A percentile compares a stretch with the other conserved stretches of the same genome.
Evolutionary conservation across 2,797 vertebrate species (phyloP).

Genomic region (Vipera ursinii): DNA sequence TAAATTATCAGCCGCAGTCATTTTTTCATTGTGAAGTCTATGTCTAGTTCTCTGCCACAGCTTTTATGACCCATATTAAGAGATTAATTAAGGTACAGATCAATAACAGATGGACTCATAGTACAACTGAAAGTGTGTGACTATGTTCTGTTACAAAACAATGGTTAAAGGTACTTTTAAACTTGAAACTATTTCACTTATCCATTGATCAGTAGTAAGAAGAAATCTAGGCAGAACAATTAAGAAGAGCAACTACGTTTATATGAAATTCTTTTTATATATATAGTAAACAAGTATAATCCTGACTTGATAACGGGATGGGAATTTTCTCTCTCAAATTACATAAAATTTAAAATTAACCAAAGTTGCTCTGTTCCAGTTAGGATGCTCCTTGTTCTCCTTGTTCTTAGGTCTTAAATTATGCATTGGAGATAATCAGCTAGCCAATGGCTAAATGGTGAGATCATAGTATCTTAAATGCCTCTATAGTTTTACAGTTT

Average conservation of each 20-base stretch:
- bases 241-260: constrained; percentile 48
- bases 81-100: background rate
- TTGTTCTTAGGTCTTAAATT: background rate
- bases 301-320: constrained; percentile 31
- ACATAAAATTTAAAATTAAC: constrained; percentile 9
- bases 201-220: constrained; percentile 43
- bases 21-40: constrained; percentile 8
- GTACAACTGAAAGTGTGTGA: background rate
- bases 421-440: background rate
- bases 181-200: constrained; percentile 20
- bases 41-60: background rate
- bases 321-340: constrained; percentile 9
- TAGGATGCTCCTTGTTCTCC: background rate
- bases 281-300: constrained; percentile 58
- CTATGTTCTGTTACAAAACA: background rate
- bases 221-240: constrained; percentile 48
- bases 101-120: background rate
- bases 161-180: constrained; percentile 19
- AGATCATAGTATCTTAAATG: background rate
- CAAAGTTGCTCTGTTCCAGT: constrained; percentile 2
- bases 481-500: background rate
- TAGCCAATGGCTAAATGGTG: background rate
- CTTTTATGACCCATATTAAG: constrained; percentile 11
- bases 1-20: constrained; percentile 5
- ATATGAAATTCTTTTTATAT: constrained; percentile 54